Evolutionary conservation across 2,888 invertebrate genomes (phyloP), one percentile per base, ranked within the genome.

Genomic region (Drosophila mercatorum): DNA sequence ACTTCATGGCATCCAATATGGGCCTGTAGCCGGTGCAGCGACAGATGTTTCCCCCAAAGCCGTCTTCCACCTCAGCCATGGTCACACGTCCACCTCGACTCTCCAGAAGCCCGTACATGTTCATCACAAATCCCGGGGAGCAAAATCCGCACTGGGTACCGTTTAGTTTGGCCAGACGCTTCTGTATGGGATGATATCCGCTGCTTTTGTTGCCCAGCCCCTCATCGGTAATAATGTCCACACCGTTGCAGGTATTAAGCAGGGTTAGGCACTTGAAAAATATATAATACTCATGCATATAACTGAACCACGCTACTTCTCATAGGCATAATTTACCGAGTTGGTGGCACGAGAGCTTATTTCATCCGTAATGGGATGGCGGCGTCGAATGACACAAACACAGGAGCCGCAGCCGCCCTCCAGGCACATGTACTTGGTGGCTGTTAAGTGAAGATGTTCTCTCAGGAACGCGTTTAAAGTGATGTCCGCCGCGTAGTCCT

Each of bases 11-110:
- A 88, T 97, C 96, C 52, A 96, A 93, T 73, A 97, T 97, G 0
- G 96, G 94, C 8, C 96, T 93, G 89, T 96, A 97, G 0, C 97
- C 97, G 0, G 97, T 97, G 83, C 97, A 97, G 55, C 97, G 94
- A 80, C 97, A 97, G 28, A 97, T 95, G 77, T 96, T 96, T 43
- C 96, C 94, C 7, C 96, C 97, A 83, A 97, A 96, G 0, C 95
- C 95, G 83, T 96, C 95, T 91, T 97, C 96, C 10, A 96, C 94
- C 78, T 96, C 95, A 73, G 94, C 92, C 93, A 94, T 94, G 1
- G 94, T 94, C 14, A 95, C 82, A 38, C 93, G 92, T 31, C 94
- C 93, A 0, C 64, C 69, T 57, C 94, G 94, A 0, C 93, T 91
- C 85, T 94, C 93, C 63, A 94, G 86, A 26, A 95, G 81, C 38